A percentile compares a stretch with the other conserved stretches of the same genome.
These are phyloP conservation scores for Lonchura striata DNA, from an alignment of 2,113 vertebrate species.

Conservation along the genomic window DNA sequence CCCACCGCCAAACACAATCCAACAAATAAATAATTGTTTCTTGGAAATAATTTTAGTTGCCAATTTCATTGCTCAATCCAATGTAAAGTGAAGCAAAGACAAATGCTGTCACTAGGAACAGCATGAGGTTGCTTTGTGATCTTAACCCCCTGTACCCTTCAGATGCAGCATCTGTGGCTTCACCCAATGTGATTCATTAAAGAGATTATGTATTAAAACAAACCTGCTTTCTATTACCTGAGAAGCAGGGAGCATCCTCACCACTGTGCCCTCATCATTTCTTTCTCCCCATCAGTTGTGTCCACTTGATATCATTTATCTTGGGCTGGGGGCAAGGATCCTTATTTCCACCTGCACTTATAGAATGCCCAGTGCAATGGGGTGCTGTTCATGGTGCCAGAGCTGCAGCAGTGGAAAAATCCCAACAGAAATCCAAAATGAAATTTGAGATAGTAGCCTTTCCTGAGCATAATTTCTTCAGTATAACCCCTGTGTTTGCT, in stretches of 20 bases:
- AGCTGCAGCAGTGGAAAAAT: neutral
- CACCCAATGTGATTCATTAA: neutral
- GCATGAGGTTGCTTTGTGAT: conserved; percentile 9
- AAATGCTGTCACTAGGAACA: conserved; percentile 17
- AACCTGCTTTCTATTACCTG: neutral
- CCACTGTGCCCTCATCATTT: neutral
- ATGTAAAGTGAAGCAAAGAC: neutral
- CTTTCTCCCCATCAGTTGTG: neutral
- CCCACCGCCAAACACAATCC: neutral
- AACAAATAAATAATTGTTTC: neutral
- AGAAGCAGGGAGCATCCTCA: neutral
- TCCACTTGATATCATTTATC: neutral
- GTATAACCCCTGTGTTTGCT: neutral
- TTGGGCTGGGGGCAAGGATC: neutral
- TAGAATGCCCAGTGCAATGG: neutral
- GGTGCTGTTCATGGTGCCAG: neutral
- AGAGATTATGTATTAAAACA: neutral
- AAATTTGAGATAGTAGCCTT: neutral
- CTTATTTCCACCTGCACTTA: neutral
- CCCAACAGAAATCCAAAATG: neutral
- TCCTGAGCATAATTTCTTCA: neutral
- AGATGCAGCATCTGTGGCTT: conserved; percentile 22
- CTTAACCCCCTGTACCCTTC: neutral
- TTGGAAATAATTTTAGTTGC: conserved; percentile 1
- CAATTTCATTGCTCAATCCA: neutral